Evolutionary conservation across 1,140 invertebrate genomes (phyloP), one percentile per base, ranked within the genome.

Genomic region (Bicyclus anynana): DNA sequence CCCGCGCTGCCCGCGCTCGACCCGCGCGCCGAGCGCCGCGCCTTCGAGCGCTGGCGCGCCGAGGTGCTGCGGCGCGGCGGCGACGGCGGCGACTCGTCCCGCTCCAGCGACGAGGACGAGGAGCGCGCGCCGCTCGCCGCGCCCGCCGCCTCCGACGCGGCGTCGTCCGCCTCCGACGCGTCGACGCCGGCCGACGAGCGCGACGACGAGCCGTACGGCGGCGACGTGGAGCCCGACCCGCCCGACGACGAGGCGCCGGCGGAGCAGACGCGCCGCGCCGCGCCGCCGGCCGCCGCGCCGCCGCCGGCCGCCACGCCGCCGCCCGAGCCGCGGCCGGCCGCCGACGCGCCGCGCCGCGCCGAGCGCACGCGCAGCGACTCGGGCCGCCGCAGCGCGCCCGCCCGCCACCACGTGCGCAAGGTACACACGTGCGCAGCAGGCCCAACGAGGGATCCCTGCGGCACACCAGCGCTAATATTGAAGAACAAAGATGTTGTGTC

Each of bases 11-110:
- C 62, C 16, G 49, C 68, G 12, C 48, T 54, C 0, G 74, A 75
- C 53, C 68, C 76, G 18, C 62, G 49, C 7, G 72, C 74, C 26
- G 78, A 78, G 23, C 59, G 76, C 4, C 61, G 69, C 33, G 74
- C 74, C 18, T 77, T 79, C 58, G 76, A 81, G 49, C 73, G 68
- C 6, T 78, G 73, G 80, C 72, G 78, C 0, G 67, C 61, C 5
- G 69, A 73, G 17, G 74, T 75, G 16, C 46, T 78, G 12, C 57
- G 73, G 1, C 61, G 62, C 4, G 67, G 65, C 16, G 72, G 74
- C 2, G 59, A 61, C 4, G 67, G 65, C 16, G 72, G 74, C 27
- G 69, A 74, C 40, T 72, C 72, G 6, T 64, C 60, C 3, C 74
- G 69, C 12, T 77, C 75, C 20, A 75, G 70, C 63, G 74, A 72